Evolutionary conservation across 2,888 invertebrate genomes (phyloP).

Genomic region (Cremastobaeus sp.): DNA sequence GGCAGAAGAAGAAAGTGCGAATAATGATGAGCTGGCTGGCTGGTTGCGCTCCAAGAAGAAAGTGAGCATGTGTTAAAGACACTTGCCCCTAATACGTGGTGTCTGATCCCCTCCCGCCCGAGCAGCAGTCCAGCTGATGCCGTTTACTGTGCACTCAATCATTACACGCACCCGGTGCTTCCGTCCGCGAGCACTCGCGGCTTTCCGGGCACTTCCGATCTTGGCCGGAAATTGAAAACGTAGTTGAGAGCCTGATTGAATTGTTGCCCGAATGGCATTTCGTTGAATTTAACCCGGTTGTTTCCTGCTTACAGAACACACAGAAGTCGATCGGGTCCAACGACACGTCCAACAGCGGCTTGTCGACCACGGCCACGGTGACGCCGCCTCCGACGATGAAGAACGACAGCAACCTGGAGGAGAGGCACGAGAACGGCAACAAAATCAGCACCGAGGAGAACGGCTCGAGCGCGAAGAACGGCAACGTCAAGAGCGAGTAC

Average conservation of each 20-base stretch:
- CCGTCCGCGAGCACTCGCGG: no score
- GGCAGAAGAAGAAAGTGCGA: constrained; percentile 45
- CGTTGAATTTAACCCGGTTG: not conserved
- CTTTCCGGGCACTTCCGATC: no score
- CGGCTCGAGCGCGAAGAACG: constrained; percentile 67
- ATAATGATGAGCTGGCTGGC: constrained; percentile 34
- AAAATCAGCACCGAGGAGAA: constrained; percentile 44
- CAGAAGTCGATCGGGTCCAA: constrained; percentile 73
- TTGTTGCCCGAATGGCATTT: not conserved
- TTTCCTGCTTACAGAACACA: constrained; percentile 66
- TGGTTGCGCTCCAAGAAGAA: constrained; percentile 41
- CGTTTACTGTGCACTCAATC: not conserved
- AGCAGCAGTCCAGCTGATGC: not conserved
- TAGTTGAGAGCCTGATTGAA: not conserved
- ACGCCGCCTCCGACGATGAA: constrained; percentile 61
- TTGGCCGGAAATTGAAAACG: no score
- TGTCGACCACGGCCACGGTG: constrained; percentile 65
- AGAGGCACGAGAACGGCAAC: constrained; percentile 62
- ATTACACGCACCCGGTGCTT: constrained; percentile 45
- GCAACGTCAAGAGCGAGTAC: constrained; percentile 64
- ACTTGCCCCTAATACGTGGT: constrained; percentile 69
- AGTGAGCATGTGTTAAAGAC: constrained; percentile 53
- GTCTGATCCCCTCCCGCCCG: constrained; percentile 54
- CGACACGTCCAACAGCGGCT: constrained; percentile 72
- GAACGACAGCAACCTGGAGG: constrained; percentile 57